Evolutionary conservation across 2,888 invertebrate genomes (phyloP).

Genomic region (Aromia moschata): DNA sequence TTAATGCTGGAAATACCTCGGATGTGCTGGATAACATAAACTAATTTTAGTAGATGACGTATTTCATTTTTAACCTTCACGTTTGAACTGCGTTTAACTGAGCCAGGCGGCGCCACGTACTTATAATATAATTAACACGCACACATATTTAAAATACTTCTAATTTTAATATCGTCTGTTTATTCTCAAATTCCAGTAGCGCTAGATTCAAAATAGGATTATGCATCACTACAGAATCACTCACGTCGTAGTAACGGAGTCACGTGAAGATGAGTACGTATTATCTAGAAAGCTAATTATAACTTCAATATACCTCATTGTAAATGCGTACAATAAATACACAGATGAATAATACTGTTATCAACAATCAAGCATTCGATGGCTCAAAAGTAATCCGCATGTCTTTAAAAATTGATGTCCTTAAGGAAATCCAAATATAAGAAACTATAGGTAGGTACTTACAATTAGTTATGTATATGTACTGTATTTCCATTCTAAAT

Average conservation of each 20-base stretch:
- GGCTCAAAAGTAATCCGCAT: too few relatives aligned
- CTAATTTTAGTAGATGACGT: conserved; percentile 46
- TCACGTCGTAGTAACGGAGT: background rate
- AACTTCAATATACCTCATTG: background rate
- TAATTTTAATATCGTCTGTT: conserved; percentile 3
- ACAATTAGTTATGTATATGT: too few relatives aligned
- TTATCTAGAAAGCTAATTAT: conserved; percentile 2
- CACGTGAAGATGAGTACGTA: conserved; percentile 1
- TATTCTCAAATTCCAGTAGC: background rate
- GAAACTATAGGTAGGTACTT: too few relatives aligned
- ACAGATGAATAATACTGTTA: too few relatives aligned
- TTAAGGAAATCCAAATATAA: too few relatives aligned
- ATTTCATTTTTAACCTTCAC: conserved; percentile 43
- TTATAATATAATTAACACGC: conserved; percentile 1
- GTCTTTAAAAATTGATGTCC: too few relatives aligned
- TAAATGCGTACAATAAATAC: too few relatives aligned
- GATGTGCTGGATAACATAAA: conserved; percentile 36
- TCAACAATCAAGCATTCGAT: too few relatives aligned
- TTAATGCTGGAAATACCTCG: conserved; percentile 37
- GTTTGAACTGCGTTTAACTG: conserved; percentile 41
- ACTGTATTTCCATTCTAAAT: too few relatives aligned
- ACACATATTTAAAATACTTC: conserved; percentile 3
- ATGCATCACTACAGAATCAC: conserved; percentile 3
- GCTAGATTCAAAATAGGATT: conserved; percentile 3
- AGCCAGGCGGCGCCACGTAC: conserved; percentile 36